Conservation (phyloP, 2,113 vertebrate species). For the Sphyrna mokarran region DNA sequence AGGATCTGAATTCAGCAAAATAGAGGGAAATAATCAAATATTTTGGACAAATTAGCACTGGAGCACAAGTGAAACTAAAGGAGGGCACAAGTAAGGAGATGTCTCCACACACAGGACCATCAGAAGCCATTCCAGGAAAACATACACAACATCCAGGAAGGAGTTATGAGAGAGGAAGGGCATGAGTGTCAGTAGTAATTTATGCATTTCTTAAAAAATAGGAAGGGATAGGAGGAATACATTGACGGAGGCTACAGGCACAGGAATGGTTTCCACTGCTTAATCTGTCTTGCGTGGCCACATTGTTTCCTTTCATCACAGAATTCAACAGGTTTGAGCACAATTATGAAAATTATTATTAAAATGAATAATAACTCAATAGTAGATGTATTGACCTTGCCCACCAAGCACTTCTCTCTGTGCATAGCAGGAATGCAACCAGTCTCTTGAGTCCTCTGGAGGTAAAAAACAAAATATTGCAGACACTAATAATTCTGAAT, state of each 20-base stretch:
- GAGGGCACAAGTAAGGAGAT: not conserved
- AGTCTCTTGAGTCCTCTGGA: not conserved
- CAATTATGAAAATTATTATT: not conserved
- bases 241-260: not conserved
- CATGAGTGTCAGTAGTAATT: not conserved
- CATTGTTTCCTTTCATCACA: not conserved
- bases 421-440: not conserved
- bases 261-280: not conserved
- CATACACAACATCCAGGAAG: not conserved
- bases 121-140: not conserved
- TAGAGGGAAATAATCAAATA: not conserved
- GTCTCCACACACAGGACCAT: not conserved
- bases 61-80: not conserved
- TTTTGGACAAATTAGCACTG: not conserved
- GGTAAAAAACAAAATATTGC: not conserved
- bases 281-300: not conserved
- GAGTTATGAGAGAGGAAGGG: not conserved
- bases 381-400: not conserved
- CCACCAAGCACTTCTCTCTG: not conserved
- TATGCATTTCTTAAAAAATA: not conserved
- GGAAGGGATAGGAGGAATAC: not conserved
- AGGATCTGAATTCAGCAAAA: not conserved
- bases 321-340: not conserved
- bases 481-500: not conserved
- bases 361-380: not conserved